phyloP scores from a whole-genome alignment of 2,888 invertebrate species.

The Caenorhabditis plicata region DNA sequence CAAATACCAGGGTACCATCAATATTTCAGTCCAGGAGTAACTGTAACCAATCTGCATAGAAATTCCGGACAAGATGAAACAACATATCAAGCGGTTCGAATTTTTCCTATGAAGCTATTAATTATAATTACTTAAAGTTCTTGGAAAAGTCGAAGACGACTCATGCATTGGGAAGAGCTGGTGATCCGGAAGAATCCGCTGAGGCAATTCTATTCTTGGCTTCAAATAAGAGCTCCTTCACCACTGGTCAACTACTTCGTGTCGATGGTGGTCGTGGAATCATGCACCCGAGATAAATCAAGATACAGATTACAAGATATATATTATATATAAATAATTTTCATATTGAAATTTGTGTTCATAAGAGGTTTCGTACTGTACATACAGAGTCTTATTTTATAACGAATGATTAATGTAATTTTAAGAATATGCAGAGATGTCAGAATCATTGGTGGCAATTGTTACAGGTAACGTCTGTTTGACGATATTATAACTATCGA shows the following conservation, averaged over 20 bases:
- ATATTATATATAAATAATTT: background rate
- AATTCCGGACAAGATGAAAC: conserved; percentile 82
- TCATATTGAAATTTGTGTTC: background rate
- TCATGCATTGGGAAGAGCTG: conserved; percentile 76
- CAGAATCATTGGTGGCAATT: too few species aligned
- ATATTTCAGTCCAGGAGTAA: conserved; percentile 79
- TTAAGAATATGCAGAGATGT: background rate
- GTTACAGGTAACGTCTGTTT: too few species aligned
- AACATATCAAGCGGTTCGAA: conserved; percentile 74
- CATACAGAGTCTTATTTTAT: background rate
- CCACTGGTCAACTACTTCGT: conserved; percentile 84
- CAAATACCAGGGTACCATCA: background rate
- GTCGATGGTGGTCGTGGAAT: conserved; percentile 82
- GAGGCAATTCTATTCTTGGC: conserved; percentile 87
- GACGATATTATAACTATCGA: background rate
- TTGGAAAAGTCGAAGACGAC: conserved; percentile 82
- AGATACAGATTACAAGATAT: background rate
- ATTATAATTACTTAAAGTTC: conserved; percentile 70
- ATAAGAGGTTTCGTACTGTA: background rate
- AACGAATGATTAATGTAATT: background rate
- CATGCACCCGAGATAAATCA: conserved; percentile 55
- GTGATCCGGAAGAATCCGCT: conserved; percentile 69
- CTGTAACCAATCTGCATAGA: conserved; percentile 83
- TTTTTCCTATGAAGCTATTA: conserved; percentile 1
- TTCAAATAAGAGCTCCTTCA: conserved; percentile 81